Percentiles rank a stretch among this genome's conserved stretches.
Conservation (phyloP, 2,888 invertebrate genomes). For the Sphaerophoria rueppellii region DNA sequence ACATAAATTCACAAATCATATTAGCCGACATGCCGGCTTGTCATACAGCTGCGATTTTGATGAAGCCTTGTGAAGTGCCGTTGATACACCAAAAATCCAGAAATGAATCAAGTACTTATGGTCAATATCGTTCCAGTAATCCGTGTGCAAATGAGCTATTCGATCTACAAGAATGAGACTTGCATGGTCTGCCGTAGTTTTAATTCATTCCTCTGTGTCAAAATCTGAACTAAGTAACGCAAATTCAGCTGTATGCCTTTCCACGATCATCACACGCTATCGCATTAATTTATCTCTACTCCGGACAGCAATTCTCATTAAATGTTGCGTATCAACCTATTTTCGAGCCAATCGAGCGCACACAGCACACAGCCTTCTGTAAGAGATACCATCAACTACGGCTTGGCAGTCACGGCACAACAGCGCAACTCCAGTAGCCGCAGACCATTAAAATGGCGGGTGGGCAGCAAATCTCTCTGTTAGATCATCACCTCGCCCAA, state of each 20-base stretch:
- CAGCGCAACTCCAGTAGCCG: conserved; percentile 65
- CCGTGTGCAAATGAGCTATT: too few relatives aligned
- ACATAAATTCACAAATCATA: too few relatives aligned
- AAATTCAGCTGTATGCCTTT: conserved; percentile 12
- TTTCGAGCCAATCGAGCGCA: conserved; percentile 54
- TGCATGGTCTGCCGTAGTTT: too few relatives aligned
- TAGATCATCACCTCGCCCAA: conserved; percentile 72
- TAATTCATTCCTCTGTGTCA: too few relatives aligned
- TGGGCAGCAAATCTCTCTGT: conserved; percentile 69
- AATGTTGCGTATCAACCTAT: conserved; percentile 67
- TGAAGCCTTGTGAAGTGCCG: too few relatives aligned
- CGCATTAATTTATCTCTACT: conserved; percentile 66
- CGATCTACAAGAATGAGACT: too few relatives aligned
- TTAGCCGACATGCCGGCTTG: too few relatives aligned
- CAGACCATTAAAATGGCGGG: conserved; percentile 71
- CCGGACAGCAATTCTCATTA: conserved; percentile 57
- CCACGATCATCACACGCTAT: conserved; percentile 60
- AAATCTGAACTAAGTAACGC: too few relatives aligned
- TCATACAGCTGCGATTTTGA: too few relatives aligned
- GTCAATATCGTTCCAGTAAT: too few relatives aligned
- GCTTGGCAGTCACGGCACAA: background rate
- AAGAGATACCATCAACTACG: conserved; percentile 48
- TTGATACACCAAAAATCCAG: too few relatives aligned
- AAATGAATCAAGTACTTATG: too few relatives aligned
- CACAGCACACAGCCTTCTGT: conserved; percentile 34